These are phyloP conservation scores for Papilio protenor DNA, from an alignment of 2,888 invertebrate species.

Conservation along the genomic window DNA sequence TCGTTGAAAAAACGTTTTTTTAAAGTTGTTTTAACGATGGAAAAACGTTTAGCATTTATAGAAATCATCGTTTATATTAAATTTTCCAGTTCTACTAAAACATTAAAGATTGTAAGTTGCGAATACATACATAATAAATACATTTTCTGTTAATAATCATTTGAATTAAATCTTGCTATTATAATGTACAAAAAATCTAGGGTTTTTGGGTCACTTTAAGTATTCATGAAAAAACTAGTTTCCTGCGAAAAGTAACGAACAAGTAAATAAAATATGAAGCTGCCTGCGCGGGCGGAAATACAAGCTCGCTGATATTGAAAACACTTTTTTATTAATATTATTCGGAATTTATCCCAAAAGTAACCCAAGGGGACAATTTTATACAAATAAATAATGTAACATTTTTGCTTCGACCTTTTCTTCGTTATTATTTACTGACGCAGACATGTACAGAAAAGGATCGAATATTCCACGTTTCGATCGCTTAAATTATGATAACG, in stretches of 20 bases:
- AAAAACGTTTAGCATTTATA: too few relatives aligned
- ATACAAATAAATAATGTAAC: not conserved
- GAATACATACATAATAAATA: too few relatives aligned
- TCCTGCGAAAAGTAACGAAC: not conserved
- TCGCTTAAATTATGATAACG: not conserved
- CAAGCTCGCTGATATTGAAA: not conserved
- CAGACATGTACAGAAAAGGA: not conserved
- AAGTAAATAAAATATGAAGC: slow-evolving; percentile 22
- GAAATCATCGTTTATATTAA: too few relatives aligned
- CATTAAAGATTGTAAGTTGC: too few relatives aligned
- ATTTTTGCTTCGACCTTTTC: not conserved
- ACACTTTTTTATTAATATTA: not conserved
- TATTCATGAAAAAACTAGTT: slow-evolving; percentile 3
- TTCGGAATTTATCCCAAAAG: slow-evolving; percentile 2
- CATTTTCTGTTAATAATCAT: too few relatives aligned
- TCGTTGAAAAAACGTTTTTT: too few relatives aligned
- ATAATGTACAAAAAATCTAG: not conserved
- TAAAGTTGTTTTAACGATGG: too few relatives aligned
- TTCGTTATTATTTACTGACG: not conserved
- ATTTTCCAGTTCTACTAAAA: too few relatives aligned
- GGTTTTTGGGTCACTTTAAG: not conserved
- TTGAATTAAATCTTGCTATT: not conserved
- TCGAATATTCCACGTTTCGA: not conserved
- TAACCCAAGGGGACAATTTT: not conserved
- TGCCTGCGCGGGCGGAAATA: not conserved